Conservation (phyloP, 2,113 vertebrate genomes). For the Apteryx owenii region DNA sequence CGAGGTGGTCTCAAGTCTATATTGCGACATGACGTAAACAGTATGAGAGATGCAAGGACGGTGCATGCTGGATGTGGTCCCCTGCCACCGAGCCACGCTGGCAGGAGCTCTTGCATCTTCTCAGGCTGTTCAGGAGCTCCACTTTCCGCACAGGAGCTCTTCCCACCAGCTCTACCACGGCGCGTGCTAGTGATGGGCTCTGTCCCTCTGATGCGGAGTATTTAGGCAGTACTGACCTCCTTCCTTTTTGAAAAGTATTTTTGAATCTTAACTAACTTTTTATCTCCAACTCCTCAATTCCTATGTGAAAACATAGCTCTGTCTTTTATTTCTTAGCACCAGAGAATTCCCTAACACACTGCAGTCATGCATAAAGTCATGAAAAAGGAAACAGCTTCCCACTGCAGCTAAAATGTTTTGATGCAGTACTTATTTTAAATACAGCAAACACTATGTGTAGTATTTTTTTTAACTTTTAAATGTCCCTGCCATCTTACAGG, state of each 20-base stretch:
- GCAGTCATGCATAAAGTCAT: not conserved
- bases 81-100: fast-evolving
- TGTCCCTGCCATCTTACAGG: not conserved
- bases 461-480: not conserved
- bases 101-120: not conserved
- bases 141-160: not conserved
- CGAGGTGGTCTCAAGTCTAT: not conserved
- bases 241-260: fast-evolving
- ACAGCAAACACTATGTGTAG: not conserved
- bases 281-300: not conserved
- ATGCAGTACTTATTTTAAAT: not conserved
- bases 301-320: not conserved
- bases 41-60: not conserved
- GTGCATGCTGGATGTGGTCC: not conserved
- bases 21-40: fast-evolving
- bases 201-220: not conserved
- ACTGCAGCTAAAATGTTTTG: not conserved
- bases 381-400: not conserved
- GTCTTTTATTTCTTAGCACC: not conserved
- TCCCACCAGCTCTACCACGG: not conserved
- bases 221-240: not conserved
- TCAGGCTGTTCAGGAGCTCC: not conserved
- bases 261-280: not conserved
- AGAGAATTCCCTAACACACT: not conserved
- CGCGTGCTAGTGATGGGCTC: fast-evolving